phyloP scores from a whole-genome alignment of 2,113 vertebrate genomes.

The Chionomys nivalis region DNA sequence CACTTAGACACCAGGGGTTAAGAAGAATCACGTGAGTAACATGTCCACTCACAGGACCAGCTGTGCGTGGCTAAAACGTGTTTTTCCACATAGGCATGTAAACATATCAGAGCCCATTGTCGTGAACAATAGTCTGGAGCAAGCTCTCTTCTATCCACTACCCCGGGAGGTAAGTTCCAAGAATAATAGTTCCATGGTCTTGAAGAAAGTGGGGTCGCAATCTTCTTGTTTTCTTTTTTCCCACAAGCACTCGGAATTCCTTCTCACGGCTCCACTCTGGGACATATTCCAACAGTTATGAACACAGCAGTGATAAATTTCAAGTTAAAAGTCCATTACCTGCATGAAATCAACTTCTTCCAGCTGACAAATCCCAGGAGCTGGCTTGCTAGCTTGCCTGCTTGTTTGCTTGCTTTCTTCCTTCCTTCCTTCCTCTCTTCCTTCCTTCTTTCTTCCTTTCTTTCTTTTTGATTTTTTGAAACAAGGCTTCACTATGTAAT shows the following conservation, averaged over 20 bases:
- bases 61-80: not conserved
- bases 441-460: not conserved
- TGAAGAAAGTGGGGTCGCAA: not conserved
- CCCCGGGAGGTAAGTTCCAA: not conserved
- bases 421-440: not conserved
- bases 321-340: not conserved
- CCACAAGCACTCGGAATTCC: not conserved
- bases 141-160: not conserved
- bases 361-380: not conserved
- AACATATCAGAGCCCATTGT: not conserved
- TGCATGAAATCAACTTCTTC: not conserved
- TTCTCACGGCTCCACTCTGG: not conserved
- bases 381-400: accelerated
- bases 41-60: not conserved
- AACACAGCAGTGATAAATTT: not conserved
- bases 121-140: not conserved
- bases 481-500: not conserved
- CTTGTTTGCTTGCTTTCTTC: accelerated
- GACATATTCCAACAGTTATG: not conserved
- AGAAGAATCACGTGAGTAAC: not conserved
- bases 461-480: not conserved
- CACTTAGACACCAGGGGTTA: no score
- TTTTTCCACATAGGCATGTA: not conserved
- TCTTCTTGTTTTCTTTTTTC: not conserved
- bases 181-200: not conserved